Evolutionary conservation across 2,113 vertebrate genomes (phyloP).

Genomic region (Ophthalmolycus amberensis): DNA sequence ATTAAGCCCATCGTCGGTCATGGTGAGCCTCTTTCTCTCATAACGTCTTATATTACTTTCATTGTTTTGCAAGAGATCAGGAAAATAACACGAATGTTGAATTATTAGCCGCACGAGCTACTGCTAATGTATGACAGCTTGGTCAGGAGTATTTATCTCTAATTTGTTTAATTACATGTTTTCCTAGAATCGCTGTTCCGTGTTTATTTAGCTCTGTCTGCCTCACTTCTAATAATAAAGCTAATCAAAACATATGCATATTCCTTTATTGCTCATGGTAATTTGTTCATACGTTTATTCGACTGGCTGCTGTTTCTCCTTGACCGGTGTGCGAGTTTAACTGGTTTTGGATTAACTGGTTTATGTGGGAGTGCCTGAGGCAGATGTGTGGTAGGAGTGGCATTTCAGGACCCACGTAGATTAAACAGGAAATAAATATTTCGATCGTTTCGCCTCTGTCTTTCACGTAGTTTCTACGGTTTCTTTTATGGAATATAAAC

Average conservation of each 20-base stretch:
- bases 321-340: no score
- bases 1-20: background rate
- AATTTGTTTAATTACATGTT: background rate
- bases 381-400: no score
- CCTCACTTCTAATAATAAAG: background rate
- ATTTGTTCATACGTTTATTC: background rate
- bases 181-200: accelerated
- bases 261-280: background rate
- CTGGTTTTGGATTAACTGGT: no score
- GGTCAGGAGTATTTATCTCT: background rate
- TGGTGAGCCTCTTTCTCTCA: conserved; percentile 38
- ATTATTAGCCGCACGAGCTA: background rate
- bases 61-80: background rate
- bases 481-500: no score
- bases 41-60: background rate
- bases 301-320: background rate
- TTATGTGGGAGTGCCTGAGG: no score
- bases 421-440: no score
- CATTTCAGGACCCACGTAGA: no score
- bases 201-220: background rate
- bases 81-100: background rate
- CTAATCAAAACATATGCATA: background rate
- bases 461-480: no score
- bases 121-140: background rate
- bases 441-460: no score